phyloP scores from a whole-genome alignment of 1,140 invertebrate species.

The Tigriopus japonicus region DNA sequence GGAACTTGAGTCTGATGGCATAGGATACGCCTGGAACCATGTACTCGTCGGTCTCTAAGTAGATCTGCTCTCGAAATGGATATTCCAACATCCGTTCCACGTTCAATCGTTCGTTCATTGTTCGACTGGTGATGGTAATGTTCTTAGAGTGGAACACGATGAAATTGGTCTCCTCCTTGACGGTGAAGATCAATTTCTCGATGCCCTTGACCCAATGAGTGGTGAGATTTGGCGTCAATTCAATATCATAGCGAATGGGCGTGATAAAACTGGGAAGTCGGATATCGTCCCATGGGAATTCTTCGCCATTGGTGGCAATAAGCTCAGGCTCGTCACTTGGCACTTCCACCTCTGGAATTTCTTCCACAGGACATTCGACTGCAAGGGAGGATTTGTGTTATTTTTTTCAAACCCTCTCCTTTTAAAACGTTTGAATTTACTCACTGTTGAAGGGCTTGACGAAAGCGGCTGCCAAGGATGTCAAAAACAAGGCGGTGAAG shows the following conservation, averaged over 20 bases:
- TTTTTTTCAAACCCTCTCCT: too few relatives aligned
- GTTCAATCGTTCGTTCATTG: slow-evolving; percentile 2
- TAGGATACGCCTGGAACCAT: slow-evolving; percentile 49
- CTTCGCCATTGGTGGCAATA: slow-evolving; percentile 41
- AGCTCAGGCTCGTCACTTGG: neutral
- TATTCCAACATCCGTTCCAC: slow-evolving; percentile 17
- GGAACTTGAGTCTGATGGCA: slow-evolving; percentile 60
- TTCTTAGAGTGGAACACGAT: slow-evolving; percentile 78
- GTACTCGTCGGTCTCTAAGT: slow-evolving; percentile 51
- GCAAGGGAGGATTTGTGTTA: neutral
- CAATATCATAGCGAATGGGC: slow-evolving; percentile 68
- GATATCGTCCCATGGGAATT: slow-evolving; percentile 74
- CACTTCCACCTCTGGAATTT: neutral
- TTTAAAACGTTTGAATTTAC: neutral
- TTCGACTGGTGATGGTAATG: slow-evolving; percentile 63
- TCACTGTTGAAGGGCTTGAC: slow-evolving; percentile 3
- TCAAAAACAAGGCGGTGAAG: neutral
- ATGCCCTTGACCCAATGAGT: slow-evolving; percentile 30
- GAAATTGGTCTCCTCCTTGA: slow-evolving; percentile 62
- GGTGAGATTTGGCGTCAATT: slow-evolving; percentile 80
- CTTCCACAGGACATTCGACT: neutral
- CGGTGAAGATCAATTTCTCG: slow-evolving; percentile 28
- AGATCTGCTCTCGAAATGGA: slow-evolving; percentile 30
- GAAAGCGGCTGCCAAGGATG: neutral
- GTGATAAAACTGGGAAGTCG: slow-evolving; percentile 54